Percentiles rank a stretch among this genome's conserved stretches.
Evolutionary conservation across 2,113 vertebrate species (phyloP).

Genomic region (Balaeniceps rex): DNA sequence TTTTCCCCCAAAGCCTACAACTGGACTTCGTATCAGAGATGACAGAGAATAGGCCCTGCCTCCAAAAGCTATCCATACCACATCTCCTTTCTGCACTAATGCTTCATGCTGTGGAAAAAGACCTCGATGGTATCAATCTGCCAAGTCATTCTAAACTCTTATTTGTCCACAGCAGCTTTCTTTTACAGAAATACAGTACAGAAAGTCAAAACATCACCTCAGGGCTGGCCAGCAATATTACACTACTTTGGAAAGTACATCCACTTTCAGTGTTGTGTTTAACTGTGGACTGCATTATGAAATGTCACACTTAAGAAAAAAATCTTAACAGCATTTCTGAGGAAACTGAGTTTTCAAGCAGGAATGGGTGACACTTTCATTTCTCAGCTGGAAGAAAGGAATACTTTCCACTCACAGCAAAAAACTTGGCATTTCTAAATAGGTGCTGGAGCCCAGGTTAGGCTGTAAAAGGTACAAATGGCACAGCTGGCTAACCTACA

Average conservation of each 20-base stretch:
- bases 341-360: not conserved
- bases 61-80: not conserved
- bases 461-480: not conserved
- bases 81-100: not conserved
- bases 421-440: not conserved
- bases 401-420: not conserved
- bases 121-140: not conserved
- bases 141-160: not conserved
- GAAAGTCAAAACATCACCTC: not conserved
- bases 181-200: not conserved
- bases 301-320: not conserved
- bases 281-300: not conserved
- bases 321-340: not conserved
- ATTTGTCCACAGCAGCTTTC: not conserved
- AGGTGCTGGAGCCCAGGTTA: not conserved
- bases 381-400: not conserved
- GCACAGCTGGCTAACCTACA: not conserved
- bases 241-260: not conserved
- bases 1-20: not conserved
- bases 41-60: not conserved
- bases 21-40: rapidly evolving
- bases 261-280: not conserved
- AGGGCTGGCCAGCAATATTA: not conserved
- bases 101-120: not conserved
- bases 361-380: not conserved